These are phyloP conservation scores for Tetrao urogallus DNA, from an alignment of 2,113 vertebrate genomes.

Conservation along the genomic window DNA sequence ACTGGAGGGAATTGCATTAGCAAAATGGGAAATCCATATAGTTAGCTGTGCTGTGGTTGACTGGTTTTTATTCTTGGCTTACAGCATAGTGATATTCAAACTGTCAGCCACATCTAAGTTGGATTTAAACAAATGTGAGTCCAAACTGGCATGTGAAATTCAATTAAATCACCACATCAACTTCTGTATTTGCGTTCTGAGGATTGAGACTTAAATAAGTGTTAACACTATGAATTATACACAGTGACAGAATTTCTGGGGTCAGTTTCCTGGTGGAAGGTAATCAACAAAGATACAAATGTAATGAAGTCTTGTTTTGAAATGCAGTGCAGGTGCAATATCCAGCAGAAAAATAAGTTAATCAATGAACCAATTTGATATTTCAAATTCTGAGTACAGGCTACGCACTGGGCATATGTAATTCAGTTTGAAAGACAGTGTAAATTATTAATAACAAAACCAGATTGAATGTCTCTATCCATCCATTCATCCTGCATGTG, in stretches of 20 bases:
- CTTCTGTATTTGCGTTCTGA: slow-evolving; percentile 30
- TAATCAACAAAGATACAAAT: slow-evolving; percentile 62
- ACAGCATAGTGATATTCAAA: background rate
- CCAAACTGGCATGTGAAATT: slow-evolving; percentile 44
- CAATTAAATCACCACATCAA: slow-evolving; percentile 38
- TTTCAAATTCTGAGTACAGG: slow-evolving; percentile 20
- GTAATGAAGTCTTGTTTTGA: slow-evolving; percentile 64
- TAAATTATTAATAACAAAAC: slow-evolving; percentile 28
- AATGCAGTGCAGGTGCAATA: slow-evolving; percentile 61
- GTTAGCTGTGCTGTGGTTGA: slow-evolving; percentile 2
- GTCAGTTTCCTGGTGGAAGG: slow-evolving; percentile 29
- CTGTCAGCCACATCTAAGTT: slow-evolving; percentile 37
- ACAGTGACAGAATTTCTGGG: slow-evolving; percentile 48
- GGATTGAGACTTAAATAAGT: background rate
- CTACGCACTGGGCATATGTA: background rate
- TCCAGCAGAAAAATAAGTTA: slow-evolving; percentile 58
- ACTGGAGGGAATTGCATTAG: slow-evolving; percentile 2
- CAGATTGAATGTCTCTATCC: background rate
- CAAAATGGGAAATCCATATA: background rate
- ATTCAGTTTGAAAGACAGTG: background rate
- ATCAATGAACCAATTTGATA: slow-evolving; percentile 48
- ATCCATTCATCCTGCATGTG: background rate
- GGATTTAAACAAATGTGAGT: slow-evolving; percentile 47
- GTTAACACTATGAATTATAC: slow-evolving; percentile 2
- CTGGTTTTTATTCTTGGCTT: slow-evolving; percentile 42